Conservation (phyloP, 1,140 invertebrate genomes). For the Tachypleus tridentatus region DNA sequence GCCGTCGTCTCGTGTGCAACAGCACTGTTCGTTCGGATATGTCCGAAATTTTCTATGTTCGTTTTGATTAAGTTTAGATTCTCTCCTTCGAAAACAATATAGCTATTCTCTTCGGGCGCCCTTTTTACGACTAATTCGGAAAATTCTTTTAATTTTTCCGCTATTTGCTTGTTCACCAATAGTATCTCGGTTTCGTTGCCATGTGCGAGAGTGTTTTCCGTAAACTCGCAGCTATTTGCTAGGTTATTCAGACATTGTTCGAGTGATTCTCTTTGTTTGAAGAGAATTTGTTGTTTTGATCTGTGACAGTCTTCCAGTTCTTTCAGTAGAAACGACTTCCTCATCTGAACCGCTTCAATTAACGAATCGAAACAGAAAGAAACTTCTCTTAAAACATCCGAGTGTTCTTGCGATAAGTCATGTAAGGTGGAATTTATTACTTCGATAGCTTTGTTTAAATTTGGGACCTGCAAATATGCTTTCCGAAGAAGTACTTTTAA, state of each 20-base stretch:
- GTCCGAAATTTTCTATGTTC: constrained; percentile 30
- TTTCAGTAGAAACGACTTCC: constrained; percentile 33
- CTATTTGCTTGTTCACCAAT: constrained; percentile 42
- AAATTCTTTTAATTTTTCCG: constrained; percentile 37
- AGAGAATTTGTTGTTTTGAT: constrained; percentile 35
- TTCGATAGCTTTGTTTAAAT: background rate
- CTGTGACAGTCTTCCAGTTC: constrained; percentile 34
- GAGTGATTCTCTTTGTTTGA: constrained; percentile 33
- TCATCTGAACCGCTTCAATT: constrained; percentile 30
- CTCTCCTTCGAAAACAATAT: constrained; percentile 31
- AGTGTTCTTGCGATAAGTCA: too few relatives aligned
- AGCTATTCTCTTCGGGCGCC: constrained; percentile 36
- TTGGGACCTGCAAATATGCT: too few relatives aligned
- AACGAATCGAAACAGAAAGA: constrained; percentile 24
- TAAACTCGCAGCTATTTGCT: constrained; percentile 36
- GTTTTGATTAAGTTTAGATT: constrained; percentile 31
- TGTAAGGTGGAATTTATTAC: background rate
- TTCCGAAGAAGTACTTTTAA: constrained; percentile 3
- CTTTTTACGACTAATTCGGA: constrained; percentile 30
- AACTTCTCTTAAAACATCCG: too few relatives aligned
- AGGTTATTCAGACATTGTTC: constrained; percentile 35
- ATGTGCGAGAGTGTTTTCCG: constrained; percentile 37
- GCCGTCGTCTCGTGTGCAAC: constrained; percentile 35
- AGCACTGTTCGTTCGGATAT: constrained; percentile 34
- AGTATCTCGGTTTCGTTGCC: constrained; percentile 41